phyloP scores from a whole-genome alignment of 2,113 vertebrate genomes.

The Thinocorus orbignyianus region DNA sequence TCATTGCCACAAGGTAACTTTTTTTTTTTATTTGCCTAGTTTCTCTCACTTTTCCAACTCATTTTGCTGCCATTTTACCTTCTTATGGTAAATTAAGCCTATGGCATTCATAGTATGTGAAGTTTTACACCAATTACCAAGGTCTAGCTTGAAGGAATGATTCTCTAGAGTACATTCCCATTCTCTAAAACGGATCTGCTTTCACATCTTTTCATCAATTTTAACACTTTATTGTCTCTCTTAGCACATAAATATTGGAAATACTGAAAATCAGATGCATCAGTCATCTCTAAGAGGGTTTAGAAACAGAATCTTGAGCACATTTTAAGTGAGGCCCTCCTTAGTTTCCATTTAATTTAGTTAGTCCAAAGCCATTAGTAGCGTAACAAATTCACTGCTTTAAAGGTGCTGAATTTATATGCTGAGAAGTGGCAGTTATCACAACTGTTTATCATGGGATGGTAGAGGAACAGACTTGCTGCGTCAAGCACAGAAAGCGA shows the following conservation, averaged over 20 bases:
- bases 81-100: neutral
- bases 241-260: neutral
- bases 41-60: neutral
- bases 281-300: neutral
- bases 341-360: neutral
- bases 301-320: neutral
- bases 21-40: neutral
- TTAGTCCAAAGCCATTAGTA: neutral
- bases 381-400: neutral
- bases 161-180: neutral
- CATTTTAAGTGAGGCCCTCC: neutral
- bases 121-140: neutral
- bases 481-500: neutral
- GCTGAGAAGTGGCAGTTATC: neutral
- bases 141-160: neutral
- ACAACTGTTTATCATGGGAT: accelerated
- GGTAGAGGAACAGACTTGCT: neutral
- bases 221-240: neutral
- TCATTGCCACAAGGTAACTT: neutral
- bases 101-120: neutral
- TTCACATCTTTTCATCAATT: neutral
- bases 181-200: neutral
- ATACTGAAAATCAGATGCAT: neutral
- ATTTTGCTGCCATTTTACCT: neutral
- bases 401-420: neutral